Base-by-base conservation (phyloP, 2,797 vertebrate species). In the Danionella dracula region DNA sequence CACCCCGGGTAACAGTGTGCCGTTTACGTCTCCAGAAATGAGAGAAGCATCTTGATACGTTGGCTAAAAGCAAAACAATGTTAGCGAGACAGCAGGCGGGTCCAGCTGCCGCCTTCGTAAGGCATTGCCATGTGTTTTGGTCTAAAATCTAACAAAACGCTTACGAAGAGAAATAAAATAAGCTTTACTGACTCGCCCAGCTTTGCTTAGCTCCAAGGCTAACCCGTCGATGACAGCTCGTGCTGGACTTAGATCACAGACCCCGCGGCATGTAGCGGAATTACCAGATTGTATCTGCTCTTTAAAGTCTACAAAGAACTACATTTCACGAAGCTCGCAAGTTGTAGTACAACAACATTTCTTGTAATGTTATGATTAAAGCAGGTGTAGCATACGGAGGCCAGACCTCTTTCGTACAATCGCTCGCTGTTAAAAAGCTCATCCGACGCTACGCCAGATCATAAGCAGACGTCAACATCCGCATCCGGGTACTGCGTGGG, bases 401-500 rank as follows among this genome's bases (percentile, higher is more conserved):
- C 16, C 57, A 69, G 21, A 20, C 5, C 7, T 38, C 57, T 44
- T 27, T 42, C 20, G 16, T 13, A 17, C 31, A 13, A 27, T 13
- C 32, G 32, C 12, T 34, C 20, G 42, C 13, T 46, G 38, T 51
- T 50, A 44, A 58, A n/a, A 66, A 70, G 71, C 80, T 76, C 79
- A 75, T 71, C 79, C 74, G 82, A 81, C 62, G 27, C n/a, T 48
- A 46, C 50, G 13, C 20, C 38, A 45, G 29, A 45, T 55, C 40
- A 15, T 21, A 35, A 15, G 19, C 58, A 63, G 1, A 48, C 67
- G 78, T 74, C 84, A 87, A 85, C 83, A 82, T 87, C 84, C 86
- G 84, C 77, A 88, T 90, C 87, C 80, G 78, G 78, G 67, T 58
- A 73, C 17, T 11, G 4, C n/a, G 19, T 20, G 37, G 7, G 55